Conservation (phyloP, 2,888 invertebrate species). For the Scelioninae gen. 1 region DNA sequence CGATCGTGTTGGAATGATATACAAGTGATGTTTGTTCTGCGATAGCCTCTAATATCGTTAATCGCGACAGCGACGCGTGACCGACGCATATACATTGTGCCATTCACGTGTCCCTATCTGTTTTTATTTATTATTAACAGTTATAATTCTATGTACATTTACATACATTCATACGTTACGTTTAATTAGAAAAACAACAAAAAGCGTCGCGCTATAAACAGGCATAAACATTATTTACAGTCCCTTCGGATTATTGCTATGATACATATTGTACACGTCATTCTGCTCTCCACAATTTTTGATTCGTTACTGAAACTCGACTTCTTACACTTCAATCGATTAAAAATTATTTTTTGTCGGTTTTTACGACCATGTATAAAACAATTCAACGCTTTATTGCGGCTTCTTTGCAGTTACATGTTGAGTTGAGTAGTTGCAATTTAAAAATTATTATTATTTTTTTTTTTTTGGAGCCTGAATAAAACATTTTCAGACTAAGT, state of each 20-base stretch:
- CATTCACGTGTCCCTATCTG: conserved; percentile 45
- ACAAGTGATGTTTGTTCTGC: conserved; percentile 13
- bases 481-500: no score
- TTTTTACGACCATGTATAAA: conserved; percentile 7
- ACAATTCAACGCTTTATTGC: conserved; percentile 33
- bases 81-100: conserved; percentile 46
- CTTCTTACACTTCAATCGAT: conserved; percentile 25
- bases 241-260: conserved; percentile 68
- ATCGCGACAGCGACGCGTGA: conserved; percentile 19
- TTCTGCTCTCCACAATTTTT: conserved; percentile 40
- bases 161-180: conserved; percentile 67
- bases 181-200: conserved; percentile 69
- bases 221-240: conserved; percentile 68
- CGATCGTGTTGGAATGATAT: conserved; percentile 7
- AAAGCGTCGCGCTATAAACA: conserved; percentile 69
- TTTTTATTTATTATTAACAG: conserved; percentile 42
- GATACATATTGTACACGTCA: conserved; percentile 69
- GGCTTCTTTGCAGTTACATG: conserved; percentile 5
- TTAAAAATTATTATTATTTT: no score
- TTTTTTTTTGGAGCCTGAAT: no score
- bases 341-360: conserved; percentile 48
- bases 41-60: conserved; percentile 42
- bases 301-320: conserved; percentile 39
- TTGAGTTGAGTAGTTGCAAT: conserved; percentile 1
- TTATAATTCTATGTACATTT: conserved; percentile 63